Conservation (phyloP, 2,888 invertebrate genomes). For the Halocaridina rubra region DNA sequence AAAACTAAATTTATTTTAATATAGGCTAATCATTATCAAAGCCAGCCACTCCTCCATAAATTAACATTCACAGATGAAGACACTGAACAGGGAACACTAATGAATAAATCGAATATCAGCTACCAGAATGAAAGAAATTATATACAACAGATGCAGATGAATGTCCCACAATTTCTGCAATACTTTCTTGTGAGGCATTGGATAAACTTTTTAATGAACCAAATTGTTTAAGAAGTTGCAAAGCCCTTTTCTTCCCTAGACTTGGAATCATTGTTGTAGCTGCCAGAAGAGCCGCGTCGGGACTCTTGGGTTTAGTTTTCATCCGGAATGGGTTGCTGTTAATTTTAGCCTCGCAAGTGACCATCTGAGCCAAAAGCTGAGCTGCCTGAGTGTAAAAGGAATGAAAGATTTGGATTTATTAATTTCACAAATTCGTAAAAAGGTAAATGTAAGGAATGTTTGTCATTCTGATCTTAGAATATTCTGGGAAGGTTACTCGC, state of each 20-base stretch:
- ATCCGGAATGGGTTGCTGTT: constrained; percentile 16
- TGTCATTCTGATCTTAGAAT: no score
- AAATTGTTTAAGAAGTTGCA: not conserved
- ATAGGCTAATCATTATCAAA: no score
- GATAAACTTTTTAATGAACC: not conserved
- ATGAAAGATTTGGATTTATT: no score
- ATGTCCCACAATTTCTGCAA: not conserved
- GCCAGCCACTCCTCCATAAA: no score
- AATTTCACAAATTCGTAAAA: no score
- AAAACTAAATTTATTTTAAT: no score
- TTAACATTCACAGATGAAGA: no score
- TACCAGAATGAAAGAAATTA: not conserved
- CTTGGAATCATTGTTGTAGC: not conserved
- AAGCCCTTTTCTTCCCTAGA: not conserved
- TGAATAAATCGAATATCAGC: no score
- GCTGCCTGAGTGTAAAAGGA: not conserved
- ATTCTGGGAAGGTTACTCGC: no score
- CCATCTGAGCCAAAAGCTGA: not conserved
- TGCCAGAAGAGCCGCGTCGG: not conserved
- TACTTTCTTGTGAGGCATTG: not conserved
- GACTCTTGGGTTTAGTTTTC: not conserved
- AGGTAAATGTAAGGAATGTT: no score
- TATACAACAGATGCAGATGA: not conserved
- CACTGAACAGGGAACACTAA: no score
- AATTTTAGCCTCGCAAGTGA: not conserved